phyloP scores from a whole-genome alignment of 2,888 invertebrate species.

The Diplazon laetatorius region DNA sequence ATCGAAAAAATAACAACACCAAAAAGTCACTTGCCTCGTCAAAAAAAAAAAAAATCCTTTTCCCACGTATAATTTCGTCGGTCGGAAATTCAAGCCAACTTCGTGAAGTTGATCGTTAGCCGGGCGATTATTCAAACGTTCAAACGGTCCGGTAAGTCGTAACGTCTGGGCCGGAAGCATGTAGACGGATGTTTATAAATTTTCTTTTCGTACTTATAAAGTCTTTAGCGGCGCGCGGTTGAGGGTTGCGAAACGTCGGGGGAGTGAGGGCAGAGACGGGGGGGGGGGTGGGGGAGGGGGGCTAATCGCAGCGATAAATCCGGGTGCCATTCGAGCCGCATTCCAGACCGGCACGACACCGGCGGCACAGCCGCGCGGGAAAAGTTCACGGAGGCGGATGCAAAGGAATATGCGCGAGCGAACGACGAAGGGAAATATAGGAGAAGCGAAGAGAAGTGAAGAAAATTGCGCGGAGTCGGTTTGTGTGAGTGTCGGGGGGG shows the following conservation, averaged over 20 bases:
- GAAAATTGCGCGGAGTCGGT: constrained; percentile 54
- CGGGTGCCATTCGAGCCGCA: background rate
- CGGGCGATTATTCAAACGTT: no score
- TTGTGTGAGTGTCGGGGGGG: constrained; percentile 35
- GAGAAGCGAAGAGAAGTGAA: constrained; percentile 45
- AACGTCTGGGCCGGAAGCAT: background rate
- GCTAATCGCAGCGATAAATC: constrained; percentile 28
- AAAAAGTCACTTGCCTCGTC: no score
- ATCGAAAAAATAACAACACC: no score
- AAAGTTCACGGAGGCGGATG: constrained; percentile 16
- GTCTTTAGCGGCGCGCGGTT: background rate
- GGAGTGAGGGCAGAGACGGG: no score
- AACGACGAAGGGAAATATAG: background rate
- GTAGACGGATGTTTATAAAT: background rate
- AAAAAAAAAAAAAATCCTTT: no score
- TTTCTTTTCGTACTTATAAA: constrained; percentile 20
- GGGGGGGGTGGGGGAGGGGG: background rate
- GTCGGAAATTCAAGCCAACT: no score
- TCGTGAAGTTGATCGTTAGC: no score
- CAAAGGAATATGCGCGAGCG: constrained; percentile 4
- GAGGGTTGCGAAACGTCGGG: no score
- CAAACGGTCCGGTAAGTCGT: background rate
- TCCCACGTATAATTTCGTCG: no score
- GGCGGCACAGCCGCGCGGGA: background rate
- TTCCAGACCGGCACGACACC: constrained; percentile 2